phyloP scores from a whole-genome alignment of 2,888 invertebrate genomes.

The Synanthedon formicaeformis region DNA sequence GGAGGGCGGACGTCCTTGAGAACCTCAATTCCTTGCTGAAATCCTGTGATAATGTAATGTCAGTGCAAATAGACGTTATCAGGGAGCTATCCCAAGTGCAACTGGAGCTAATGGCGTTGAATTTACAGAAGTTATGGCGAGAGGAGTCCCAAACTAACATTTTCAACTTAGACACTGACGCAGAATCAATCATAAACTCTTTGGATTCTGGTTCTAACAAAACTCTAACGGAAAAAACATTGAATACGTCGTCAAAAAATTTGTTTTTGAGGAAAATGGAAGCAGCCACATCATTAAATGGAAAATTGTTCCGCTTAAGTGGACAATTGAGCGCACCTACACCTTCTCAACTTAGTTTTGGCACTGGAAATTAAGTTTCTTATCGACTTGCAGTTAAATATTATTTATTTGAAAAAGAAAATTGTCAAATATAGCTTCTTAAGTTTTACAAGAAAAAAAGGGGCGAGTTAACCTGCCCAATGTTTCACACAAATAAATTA shows the following conservation, averaged over 20 bases:
- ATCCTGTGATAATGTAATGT: slow-evolving; percentile 59
- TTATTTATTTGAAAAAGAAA: not conserved
- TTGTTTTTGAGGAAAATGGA: slow-evolving; percentile 59
- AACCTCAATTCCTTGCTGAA: slow-evolving; percentile 66
- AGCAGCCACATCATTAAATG: slow-evolving; percentile 50
- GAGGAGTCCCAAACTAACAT: slow-evolving; percentile 58
- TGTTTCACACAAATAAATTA: too few species aligned
- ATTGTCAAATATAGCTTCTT: not conserved
- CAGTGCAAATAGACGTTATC: slow-evolving; percentile 66
- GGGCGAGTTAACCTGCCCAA: not conserved
- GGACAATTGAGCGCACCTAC: slow-evolving; percentile 36
- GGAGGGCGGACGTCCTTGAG: slow-evolving; percentile 71
- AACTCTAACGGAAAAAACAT: slow-evolving; percentile 48
- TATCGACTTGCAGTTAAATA: not conserved
- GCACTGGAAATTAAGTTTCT: slow-evolving; percentile 4
- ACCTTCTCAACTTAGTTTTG: slow-evolving; percentile 43
- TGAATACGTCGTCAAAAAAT: slow-evolving; percentile 46
- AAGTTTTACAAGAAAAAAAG: too few species aligned
- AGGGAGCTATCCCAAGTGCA: slow-evolving; percentile 73
- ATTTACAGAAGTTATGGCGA: slow-evolving; percentile 69
- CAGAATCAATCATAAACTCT: slow-evolving; percentile 53
- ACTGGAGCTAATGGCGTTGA: slow-evolving; percentile 73
- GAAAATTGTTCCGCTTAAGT: slow-evolving; percentile 46
- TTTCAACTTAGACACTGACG: slow-evolving; percentile 41
- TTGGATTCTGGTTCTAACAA: slow-evolving; percentile 49